A percentile compares a stretch with the other conserved stretches of the same genome.
These are phyloP conservation scores for Hyalella azteca DNA, from an alignment of 2,888 invertebrate species.

Conservation along the genomic window DNA sequence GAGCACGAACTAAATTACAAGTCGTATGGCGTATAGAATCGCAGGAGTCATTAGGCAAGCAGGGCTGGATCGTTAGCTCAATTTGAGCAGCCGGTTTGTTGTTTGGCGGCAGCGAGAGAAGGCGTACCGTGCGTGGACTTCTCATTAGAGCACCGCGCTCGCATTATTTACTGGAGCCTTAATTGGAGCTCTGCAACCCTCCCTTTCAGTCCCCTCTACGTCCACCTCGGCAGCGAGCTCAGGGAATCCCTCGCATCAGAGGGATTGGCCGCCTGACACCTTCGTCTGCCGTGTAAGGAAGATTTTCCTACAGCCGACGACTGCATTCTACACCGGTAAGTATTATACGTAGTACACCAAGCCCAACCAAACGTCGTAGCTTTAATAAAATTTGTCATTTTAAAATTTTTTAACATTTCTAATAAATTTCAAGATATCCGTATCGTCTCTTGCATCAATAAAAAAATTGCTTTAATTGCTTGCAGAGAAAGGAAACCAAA, in stretches of 20 bases:
- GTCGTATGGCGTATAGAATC: constrained; percentile 10
- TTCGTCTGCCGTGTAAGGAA: background rate
- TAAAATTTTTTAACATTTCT: too few relatives aligned
- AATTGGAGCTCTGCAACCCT: constrained; percentile 22
- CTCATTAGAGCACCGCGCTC: constrained; percentile 25
- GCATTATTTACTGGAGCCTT: constrained; percentile 35
- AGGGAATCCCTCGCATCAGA: constrained; percentile 25
- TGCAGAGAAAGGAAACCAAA: too few relatives aligned
- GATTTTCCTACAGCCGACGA: too few relatives aligned
- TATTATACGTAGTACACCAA: too few relatives aligned
- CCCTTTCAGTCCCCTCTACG: background rate
- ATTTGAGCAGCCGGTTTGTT: constrained; percentile 20
- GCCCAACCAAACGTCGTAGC: too few relatives aligned
- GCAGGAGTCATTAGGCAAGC: constrained; percentile 28
- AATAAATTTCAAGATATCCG: too few relatives aligned
- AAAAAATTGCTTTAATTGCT: too few relatives aligned
- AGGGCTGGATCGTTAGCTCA: constrained; percentile 26
- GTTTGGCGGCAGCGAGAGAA: background rate
- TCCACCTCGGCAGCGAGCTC: background rate
- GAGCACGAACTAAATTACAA: constrained; percentile 9
- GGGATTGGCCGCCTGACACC: constrained; percentile 16
- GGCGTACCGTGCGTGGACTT: constrained; percentile 8
- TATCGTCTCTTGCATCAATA: too few relatives aligned
- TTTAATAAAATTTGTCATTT: too few relatives aligned
- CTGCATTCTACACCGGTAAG: too few relatives aligned